Evolutionary conservation across 1,140 invertebrate genomes (phyloP).

Genomic region (Chymomyza costata): DNA sequence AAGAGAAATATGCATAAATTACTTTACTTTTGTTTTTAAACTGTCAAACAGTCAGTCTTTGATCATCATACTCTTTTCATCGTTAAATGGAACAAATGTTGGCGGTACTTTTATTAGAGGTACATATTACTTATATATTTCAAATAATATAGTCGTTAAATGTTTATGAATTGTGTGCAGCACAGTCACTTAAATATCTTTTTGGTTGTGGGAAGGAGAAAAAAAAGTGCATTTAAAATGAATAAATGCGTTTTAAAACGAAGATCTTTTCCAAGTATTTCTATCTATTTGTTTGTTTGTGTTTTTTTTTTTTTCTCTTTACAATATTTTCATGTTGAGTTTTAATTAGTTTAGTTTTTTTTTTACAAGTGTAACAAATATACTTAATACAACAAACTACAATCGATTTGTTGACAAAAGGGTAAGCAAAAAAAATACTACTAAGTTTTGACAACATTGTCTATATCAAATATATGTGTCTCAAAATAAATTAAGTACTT

Average conservation of each 20-base stretch:
- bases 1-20: constrained; percentile 38
- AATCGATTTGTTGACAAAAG: constrained; percentile 8
- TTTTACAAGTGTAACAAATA: constrained; percentile 1
- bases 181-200: no score
- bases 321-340: no score
- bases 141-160: constrained; percentile 15
- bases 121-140: constrained; percentile 12
- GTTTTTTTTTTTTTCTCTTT: constrained; percentile 14
- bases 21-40: no score
- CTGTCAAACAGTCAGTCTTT: constrained; percentile 21
- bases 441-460: no score
- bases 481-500: no score
- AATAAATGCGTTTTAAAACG: constrained; percentile 60
- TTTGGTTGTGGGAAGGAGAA: constrained; percentile 25
- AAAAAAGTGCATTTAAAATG: constrained; percentile 61
- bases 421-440: constrained; percentile 41
- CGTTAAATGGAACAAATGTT: constrained; percentile 62
- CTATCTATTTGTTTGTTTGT: constrained; percentile 1
- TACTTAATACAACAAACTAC: constrained; percentile 2
- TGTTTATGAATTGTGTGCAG: no score
- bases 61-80: constrained; percentile 66
- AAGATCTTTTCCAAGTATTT: constrained; percentile 36
- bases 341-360: constrained; percentile 27
- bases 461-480: no score
- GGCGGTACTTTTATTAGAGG: constrained; percentile 49